Evolutionary conservation across 2,113 vertebrate species (phyloP).

Genomic region (Pseudorhombus dupliciocellatus): DNA sequence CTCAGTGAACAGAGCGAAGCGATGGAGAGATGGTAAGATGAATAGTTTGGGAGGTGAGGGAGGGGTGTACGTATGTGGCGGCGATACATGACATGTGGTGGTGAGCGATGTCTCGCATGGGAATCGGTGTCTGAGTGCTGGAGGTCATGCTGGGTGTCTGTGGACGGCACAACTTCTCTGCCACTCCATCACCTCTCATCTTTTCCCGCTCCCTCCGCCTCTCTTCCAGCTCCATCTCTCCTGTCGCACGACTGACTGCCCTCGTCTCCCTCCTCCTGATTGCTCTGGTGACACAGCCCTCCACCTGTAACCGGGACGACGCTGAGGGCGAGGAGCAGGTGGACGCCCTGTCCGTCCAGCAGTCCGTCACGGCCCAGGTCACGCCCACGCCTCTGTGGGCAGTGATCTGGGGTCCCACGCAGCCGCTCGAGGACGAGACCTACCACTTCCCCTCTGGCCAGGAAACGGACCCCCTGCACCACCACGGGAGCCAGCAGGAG

Average conservation of each 20-base stretch:
- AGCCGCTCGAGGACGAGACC: constrained; percentile 81
- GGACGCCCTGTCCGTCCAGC: constrained; percentile 68
- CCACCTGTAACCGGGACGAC: constrained; percentile 75
- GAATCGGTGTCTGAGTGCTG: constrained; percentile 51
- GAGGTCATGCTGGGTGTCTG: constrained; percentile 35
- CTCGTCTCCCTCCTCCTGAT: constrained; percentile 79
- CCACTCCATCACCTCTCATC: constrained; percentile 36
- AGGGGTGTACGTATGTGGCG: constrained; percentile 31
- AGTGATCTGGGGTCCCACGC: constrained; percentile 84
- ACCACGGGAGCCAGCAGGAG: constrained; percentile 51
- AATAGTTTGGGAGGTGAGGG: constrained; percentile 47
- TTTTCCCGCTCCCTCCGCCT: constrained; percentile 13
- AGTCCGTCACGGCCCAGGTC: constrained; percentile 79
- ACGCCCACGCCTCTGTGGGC: constrained; percentile 84
- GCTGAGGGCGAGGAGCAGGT: constrained; percentile 71
- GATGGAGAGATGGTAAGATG: constrained; percentile 86
- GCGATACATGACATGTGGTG: constrained; percentile 61
- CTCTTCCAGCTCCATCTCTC: constrained; percentile 81
- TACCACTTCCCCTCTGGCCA: constrained; percentile 80
- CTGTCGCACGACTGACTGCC: constrained; percentile 75
- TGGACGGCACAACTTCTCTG: constrained; percentile 57
- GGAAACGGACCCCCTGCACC: constrained; percentile 69
- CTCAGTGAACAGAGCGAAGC: constrained; percentile 82
- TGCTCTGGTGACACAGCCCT: constrained; percentile 68
- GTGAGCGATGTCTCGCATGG: constrained; percentile 63